phyloP scores from a whole-genome alignment of 1,140 invertebrate genomes.

The Aphis craccivora region DNA sequence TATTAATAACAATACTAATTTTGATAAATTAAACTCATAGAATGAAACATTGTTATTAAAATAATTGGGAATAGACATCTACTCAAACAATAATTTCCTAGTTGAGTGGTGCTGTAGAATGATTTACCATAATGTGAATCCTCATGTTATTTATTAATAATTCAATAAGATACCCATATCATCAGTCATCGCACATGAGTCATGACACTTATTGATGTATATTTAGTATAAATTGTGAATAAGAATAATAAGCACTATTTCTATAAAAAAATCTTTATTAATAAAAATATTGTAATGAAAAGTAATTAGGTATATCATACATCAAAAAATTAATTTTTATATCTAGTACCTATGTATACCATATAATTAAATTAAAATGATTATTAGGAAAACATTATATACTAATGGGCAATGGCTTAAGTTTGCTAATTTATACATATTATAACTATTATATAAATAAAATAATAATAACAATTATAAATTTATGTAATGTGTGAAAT shows the following conservation, averaged over 20 bases:
- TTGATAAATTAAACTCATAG: too few species aligned
- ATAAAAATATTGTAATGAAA: neutral
- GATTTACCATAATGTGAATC: neutral
- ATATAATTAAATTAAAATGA: neutral
- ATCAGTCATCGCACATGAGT: neutral
- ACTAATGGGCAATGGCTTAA: neutral
- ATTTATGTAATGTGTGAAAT: neutral
- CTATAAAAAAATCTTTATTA: neutral
- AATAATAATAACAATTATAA: neutral
- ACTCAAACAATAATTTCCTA: neutral
- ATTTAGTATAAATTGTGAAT: neutral
- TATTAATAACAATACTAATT: too few species aligned
- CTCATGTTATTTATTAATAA: neutral
- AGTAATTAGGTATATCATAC: neutral
- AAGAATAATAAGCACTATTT: neutral
- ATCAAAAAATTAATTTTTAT: neutral
- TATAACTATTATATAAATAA: conserved; percentile 34
- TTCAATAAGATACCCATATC: neutral
- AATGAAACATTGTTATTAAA: neutral
- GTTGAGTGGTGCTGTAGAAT: neutral
- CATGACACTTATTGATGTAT: neutral
- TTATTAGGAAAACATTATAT: neutral
- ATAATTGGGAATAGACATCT: neutral
- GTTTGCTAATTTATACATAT: neutral
- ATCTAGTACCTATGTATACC: neutral